These are phyloP conservation scores for Ambastaia sidthimunki DNA, from an alignment of 2,797 vertebrate species.

Conservation along the genomic window DNA sequence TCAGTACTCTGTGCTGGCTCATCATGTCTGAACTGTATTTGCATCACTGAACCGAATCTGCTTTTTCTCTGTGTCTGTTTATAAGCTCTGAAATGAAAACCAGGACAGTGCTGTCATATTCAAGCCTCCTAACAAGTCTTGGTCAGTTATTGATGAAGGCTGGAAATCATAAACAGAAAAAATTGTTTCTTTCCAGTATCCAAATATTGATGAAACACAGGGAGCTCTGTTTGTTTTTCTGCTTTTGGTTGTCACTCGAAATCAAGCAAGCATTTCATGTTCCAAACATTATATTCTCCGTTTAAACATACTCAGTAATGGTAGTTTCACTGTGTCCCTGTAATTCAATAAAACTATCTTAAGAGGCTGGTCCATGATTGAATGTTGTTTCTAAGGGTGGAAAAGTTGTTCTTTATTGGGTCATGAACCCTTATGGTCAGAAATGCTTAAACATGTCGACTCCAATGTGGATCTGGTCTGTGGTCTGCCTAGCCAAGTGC, in stretches of 20 bases:
- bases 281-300: not conserved
- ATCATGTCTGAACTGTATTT: not conserved
- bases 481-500: not conserved
- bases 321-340: not conserved
- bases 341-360: not conserved
- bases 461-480: not conserved
- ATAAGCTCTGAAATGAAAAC: conserved; percentile 18
- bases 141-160: not conserved
- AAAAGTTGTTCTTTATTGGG: not conserved
- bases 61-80: not conserved
- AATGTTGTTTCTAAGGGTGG: not conserved
- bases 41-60: not conserved
- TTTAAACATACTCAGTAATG: not conserved
- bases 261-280: not conserved
- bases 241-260: not conserved
- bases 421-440: not conserved
- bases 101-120: not conserved
- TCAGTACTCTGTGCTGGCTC: not conserved
- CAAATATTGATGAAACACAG: conserved; percentile 7
- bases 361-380: not conserved
- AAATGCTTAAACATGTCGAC: not conserved
- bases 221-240: conserved; percentile 21
- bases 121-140: not conserved
- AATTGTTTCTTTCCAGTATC: conserved; percentile 10
- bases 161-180: conserved; percentile 14